Evolutionary conservation across 2,888 invertebrate species (phyloP), one percentile per base, ranked within the genome.

Genomic region (Lepidochrysops patricia): DNA sequence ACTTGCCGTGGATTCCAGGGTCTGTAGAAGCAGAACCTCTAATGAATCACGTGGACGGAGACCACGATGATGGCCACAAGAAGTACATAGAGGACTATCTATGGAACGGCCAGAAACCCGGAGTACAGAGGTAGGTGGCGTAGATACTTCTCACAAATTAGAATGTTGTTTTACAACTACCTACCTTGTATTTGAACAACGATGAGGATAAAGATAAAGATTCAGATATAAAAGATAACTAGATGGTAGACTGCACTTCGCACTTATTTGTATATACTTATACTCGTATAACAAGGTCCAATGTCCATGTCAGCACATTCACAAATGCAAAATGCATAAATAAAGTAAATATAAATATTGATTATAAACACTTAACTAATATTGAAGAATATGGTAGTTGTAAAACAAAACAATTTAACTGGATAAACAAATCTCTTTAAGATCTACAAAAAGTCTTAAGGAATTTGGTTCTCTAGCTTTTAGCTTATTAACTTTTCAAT

Each of bases 21-120:
- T 91, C 89, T 67, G 91, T 92, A 70, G 95, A 95, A 86, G 90
- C 94, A 72, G 94, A 94, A 80, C 95, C 95, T 13, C 89, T 95
- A 68, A 94, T 94, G 83, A 92, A 92, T 78, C 91, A 92, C 79
- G 86, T 90, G 64, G 92, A 92, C 64, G 85, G 84, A 27, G 91
- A 92, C 67, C 86, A 85, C 65, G 83, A 89, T 27, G 84, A 87
- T 35, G 73, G 72, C 32, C 80, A 74, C 60, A 89, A 89, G 69
- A 78, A 83, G 61, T 89, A 88, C 76, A 88, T 87, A 66, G 90
- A 89, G 66, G 89, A 90, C 65, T 90, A 89, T 65, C 77, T 87
- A 37, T 87, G 87, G 84, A 88, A 89, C 56, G 89, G 88, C 4
- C 88, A 89, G 73, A 89, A 89, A 63, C 86, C 87, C 4, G 84